phyloP scores from a whole-genome alignment of 2,113 vertebrate species.

The Scolopax mira region DNA sequence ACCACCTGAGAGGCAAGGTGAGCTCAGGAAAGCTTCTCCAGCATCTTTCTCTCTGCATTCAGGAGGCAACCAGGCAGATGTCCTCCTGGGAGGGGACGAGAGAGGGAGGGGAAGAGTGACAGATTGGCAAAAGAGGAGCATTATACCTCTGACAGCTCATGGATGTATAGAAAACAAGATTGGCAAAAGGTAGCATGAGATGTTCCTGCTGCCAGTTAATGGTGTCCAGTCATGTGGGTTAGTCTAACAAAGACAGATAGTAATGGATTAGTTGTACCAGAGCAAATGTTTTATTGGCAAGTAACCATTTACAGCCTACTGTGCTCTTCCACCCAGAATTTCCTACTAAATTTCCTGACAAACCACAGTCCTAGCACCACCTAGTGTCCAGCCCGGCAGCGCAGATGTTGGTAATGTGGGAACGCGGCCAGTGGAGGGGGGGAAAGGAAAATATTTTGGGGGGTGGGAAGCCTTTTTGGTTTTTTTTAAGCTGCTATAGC shows the following conservation, averaged over 20 bases:
- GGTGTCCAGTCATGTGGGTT: conserved; percentile 23
- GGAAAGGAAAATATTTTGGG: not conserved
- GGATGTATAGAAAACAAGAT: not conserved
- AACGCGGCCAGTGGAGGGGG: accelerated
- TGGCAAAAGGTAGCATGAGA: conserved; percentile 6
- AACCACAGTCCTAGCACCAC: conserved; percentile 48
- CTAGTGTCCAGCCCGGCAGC: conserved; percentile 19
- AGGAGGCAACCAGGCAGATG: not conserved
- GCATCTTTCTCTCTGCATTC: not conserved
- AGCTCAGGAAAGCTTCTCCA: not conserved
- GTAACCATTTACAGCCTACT: not conserved
- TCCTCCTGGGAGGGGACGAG: not conserved
- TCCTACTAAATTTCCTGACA: not conserved
- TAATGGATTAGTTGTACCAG: conserved; percentile 7
- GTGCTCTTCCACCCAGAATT: not conserved
- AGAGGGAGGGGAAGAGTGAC: not conserved
- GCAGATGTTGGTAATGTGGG: accelerated
- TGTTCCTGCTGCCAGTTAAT: not conserved
- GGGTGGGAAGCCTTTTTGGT: no score
- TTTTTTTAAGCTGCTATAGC: not conserved
- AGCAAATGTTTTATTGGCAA: conserved; percentile 18
- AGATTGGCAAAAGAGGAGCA: not conserved
- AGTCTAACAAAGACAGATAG: not conserved
- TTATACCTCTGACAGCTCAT: not conserved
- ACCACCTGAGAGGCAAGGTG: accelerated